Percentiles rank a stretch among this genome's conserved stretches.
Conservation (phyloP, 2,888 invertebrate species). For the Limnephilus rhombicus region DNA sequence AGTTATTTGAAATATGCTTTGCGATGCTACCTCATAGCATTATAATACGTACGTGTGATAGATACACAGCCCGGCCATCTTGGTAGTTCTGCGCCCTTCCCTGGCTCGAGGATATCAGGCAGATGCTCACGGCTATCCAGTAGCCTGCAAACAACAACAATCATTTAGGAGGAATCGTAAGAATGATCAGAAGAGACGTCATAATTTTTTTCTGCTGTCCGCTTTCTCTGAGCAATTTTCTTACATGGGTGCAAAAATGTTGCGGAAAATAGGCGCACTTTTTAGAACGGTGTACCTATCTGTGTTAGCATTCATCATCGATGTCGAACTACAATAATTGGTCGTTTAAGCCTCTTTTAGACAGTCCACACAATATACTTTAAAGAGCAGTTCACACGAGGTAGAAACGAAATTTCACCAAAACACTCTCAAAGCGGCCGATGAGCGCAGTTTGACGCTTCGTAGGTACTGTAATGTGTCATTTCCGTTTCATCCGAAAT, state of each 20-base stretch:
- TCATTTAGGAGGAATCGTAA: background rate
- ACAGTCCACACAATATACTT: no score
- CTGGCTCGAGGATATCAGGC: background rate
- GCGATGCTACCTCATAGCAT: no score
- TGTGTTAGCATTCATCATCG: no score
- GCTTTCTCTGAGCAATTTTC: background rate
- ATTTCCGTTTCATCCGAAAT: no score
- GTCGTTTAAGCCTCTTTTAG: no score
- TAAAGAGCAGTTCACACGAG: no score
- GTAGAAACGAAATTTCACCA: no score
- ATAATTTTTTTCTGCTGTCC: background rate
- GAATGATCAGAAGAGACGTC: background rate
- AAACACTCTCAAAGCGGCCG: no score
- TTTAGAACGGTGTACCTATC: background rate
- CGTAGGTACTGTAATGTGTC: no score
- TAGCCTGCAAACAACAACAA: constrained; percentile 17
- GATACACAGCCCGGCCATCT: constrained; percentile 40
- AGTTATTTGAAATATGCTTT: no score
- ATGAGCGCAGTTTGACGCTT: no score
- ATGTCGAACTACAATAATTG: no score
- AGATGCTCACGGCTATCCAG: constrained; percentile 31
- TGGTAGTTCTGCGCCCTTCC: constrained; percentile 25
- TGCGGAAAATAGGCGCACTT: constrained; percentile 30
- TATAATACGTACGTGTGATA: constrained; percentile 34
- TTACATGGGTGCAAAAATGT: background rate